Conservation (phyloP, 1,140 invertebrate species). For the Lithobius niger region DNA sequence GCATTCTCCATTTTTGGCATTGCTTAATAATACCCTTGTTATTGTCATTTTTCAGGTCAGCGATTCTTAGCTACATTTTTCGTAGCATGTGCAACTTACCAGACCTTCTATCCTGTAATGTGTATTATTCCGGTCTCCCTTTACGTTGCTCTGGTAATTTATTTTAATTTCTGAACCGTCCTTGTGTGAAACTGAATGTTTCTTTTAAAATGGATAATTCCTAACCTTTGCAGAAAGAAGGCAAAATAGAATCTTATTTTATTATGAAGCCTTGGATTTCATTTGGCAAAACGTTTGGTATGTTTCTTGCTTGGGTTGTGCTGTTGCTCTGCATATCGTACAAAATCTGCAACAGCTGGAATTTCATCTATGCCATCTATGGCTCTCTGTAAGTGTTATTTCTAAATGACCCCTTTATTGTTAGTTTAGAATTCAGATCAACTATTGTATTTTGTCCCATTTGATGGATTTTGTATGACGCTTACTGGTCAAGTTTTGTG, state of each 20-base stretch:
- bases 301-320: conserved; percentile 16
- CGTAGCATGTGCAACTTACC: conserved; percentile 60
- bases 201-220: background rate
- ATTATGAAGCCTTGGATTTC: background rate
- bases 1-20: background rate
- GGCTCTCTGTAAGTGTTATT: conserved; percentile 59
- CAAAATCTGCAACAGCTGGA: conserved; percentile 44
- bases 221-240: background rate
- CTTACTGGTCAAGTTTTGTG: too few species aligned
- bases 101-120: conserved; percentile 73
- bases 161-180: too few species aligned
- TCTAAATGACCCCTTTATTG: too few species aligned
- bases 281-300: conserved; percentile 5
- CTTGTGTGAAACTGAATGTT: too few species aligned
- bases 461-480: too few species aligned
- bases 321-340: conserved; percentile 31
- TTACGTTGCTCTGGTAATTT: conserved; percentile 32
- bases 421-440: too few species aligned
- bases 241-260: background rate
- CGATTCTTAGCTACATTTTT: conserved; percentile 42
- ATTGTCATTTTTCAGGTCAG: conserved; percentile 30
- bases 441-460: too few species aligned
- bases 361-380: conserved; percentile 61
- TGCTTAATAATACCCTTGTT: conserved; percentile 6
- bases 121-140: conserved; percentile 63